Evolutionary conservation across 2,113 vertebrate species (phyloP).

Genomic region (Erythrolamprus reginae): DNA sequence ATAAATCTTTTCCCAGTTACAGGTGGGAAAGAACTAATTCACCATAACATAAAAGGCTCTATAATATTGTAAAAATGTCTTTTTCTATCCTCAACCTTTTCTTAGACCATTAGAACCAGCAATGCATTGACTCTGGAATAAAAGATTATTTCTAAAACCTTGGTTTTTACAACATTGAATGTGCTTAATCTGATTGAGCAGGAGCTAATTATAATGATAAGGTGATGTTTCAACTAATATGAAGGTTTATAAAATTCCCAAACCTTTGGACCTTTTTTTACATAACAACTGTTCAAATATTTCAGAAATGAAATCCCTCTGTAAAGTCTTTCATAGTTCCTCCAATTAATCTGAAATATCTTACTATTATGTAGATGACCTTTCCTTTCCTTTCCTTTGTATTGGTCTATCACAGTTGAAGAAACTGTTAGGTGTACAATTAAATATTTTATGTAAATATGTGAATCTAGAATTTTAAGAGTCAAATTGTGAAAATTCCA

Average conservation of each 20-base stretch:
- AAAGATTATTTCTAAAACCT: not conserved
- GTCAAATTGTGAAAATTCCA: not conserved
- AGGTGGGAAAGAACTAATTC: not conserved
- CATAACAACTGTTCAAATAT: not conserved
- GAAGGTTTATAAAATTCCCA: no score
- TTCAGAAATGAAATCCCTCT: not conserved
- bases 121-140: not conserved
- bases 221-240: no score
- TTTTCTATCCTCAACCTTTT: not conserved
- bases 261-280: not conserved
- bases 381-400: not conserved
- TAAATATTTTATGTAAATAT: not conserved
- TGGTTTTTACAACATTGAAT: no score
- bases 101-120: not conserved
- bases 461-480: not conserved
- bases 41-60: not conserved
- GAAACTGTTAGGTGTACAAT: not conserved
- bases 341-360: not conserved
- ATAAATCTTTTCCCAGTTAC: not conserved
- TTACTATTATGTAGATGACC: not conserved
- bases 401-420: not conserved
- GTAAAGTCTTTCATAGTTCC: not conserved
- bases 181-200: no score
- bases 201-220: no score
- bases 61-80: not conserved